Percentiles rank a stretch among this genome's conserved stretches.
Conservation (phyloP, 2,113 vertebrate genomes). For the Poecile atricapillus region DNA sequence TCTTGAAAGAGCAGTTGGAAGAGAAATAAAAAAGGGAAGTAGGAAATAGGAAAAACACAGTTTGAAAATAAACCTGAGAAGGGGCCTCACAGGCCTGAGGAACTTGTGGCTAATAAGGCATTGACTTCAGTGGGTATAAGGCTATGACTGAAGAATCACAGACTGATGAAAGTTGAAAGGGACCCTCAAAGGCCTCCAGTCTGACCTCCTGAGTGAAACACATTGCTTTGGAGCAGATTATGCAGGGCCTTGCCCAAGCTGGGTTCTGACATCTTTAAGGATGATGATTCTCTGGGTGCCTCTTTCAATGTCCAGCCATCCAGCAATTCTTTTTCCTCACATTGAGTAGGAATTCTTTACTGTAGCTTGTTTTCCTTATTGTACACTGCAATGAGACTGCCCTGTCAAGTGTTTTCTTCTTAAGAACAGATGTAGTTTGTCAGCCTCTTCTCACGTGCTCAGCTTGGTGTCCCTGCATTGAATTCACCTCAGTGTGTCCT, state of each 20-base stretch:
- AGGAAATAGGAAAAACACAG: neutral
- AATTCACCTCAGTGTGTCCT: neutral
- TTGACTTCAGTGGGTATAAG: neutral
- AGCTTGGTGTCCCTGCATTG: neutral
- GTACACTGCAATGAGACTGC: fast-evolving
- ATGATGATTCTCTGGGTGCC: neutral
- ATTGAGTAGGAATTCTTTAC: neutral
- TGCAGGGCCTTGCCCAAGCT: neutral
- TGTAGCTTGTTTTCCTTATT: neutral
- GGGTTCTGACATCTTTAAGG: neutral
- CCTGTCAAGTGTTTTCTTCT: neutral
- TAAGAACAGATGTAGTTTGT: neutral
- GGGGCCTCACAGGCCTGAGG: neutral
- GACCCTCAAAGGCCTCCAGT: neutral
- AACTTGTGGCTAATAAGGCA: neutral
- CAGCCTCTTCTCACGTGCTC: neutral
- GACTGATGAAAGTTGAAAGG: neutral
- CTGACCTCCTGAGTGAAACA: neutral
- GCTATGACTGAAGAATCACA: neutral
- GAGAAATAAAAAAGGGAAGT: neutral
- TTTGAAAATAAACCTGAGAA: neutral
- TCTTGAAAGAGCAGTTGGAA: neutral
- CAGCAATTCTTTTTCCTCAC: neutral
- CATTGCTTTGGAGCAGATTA: neutral
- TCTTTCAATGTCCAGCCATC: neutral